phyloP scores from a whole-genome alignment of 2,797 vertebrate species.

The Notamacropus eugenii region DNA sequence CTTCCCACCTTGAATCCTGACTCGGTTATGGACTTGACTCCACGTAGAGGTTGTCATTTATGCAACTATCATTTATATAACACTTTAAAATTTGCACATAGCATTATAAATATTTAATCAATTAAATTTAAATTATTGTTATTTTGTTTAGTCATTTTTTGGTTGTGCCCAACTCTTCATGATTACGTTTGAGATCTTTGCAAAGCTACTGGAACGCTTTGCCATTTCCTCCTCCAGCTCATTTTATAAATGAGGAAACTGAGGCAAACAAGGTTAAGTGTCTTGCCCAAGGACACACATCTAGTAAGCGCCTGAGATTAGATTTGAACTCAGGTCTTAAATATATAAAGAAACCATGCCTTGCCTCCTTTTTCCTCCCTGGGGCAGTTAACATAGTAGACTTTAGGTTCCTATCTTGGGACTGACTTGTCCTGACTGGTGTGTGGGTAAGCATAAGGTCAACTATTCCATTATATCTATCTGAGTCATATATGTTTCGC shows the following conservation, averaged over 20 bases:
- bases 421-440: not conserved
- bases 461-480: not conserved
- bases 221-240: not conserved
- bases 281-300: not conserved
- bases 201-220: not conserved
- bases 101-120: not conserved
- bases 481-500: not conserved
- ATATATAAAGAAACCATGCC: not conserved
- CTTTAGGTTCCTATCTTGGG: not conserved
- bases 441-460: not conserved
- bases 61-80: not conserved
- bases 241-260: not conserved
- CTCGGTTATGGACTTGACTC: not conserved
- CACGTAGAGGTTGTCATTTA: not conserved
- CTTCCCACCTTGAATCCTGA: not conserved
- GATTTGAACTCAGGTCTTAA: not conserved
- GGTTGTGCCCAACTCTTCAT: not conserved
- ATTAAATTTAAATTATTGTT: not conserved
- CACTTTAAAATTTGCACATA: not conserved
- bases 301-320: not conserved
- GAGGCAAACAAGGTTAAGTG: not conserved
- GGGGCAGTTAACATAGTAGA: not conserved
- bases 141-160: not conserved
- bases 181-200: not conserved
- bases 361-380: not conserved